Conservation (phyloP, 2,888 invertebrate species). For the Thymelicus lineola region DNA sequence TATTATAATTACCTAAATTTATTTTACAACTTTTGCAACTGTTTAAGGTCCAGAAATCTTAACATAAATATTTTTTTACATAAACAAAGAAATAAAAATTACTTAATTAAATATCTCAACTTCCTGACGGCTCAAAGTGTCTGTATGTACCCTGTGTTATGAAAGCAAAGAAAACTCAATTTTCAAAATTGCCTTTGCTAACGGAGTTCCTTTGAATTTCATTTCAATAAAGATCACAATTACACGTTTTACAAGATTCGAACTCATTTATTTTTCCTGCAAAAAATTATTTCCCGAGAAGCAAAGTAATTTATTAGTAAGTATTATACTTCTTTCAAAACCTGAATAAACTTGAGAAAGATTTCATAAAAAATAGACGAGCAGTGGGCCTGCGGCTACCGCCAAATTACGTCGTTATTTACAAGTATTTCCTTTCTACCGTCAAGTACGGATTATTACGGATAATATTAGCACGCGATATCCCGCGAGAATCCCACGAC, state of each 20-base stretch:
- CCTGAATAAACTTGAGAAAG: conserved; percentile 79
- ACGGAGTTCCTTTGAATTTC: conserved; percentile 64
- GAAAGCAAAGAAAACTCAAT: conserved; percentile 46
- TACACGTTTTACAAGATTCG: conserved; percentile 73
- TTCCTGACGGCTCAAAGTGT: background rate
- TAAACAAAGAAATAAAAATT: background rate
- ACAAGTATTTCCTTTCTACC: conserved; percentile 66
- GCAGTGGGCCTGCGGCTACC: conserved; percentile 72
- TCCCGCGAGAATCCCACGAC: conserved; percentile 1
- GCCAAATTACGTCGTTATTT: conserved; percentile 82
- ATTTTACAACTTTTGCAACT: background rate
- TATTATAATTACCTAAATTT: no score
- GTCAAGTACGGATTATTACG: conserved; percentile 47
- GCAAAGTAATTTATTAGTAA: conserved; percentile 79
- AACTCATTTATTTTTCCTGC: conserved; percentile 74
- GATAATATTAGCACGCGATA: conserved; percentile 43
- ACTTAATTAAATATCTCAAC: conserved; percentile 13
- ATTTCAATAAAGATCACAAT: conserved; percentile 76
- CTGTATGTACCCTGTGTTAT: conserved; percentile 39
- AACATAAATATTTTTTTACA: no score
- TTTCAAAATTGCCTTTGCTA: conserved; percentile 56
- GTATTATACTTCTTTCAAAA: conserved; percentile 80
- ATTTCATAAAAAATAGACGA: conserved; percentile 77
- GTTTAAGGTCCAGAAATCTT: no score
- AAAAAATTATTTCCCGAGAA: conserved; percentile 74